These are phyloP conservation scores for Myiothlypis chrysogaster DNA, from an alignment of 2,797 vertebrate genomes.

Conservation along the genomic window DNA sequence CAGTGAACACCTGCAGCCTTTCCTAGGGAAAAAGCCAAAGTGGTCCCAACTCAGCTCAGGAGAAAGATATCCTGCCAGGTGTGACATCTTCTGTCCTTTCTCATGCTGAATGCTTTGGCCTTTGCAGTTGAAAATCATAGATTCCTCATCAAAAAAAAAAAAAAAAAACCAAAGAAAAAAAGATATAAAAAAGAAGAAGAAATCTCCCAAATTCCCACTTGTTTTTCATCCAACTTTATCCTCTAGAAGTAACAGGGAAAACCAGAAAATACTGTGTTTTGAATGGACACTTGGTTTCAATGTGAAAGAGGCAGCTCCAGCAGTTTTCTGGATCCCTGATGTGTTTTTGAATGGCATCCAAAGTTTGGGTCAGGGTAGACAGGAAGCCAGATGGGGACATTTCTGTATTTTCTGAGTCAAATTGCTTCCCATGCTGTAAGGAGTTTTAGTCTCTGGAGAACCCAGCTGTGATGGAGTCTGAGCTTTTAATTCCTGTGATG, in stretches of 20 bases:
- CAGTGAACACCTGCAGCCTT: neutral
- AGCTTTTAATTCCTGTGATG: constrained; percentile 24
- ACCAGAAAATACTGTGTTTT: neutral
- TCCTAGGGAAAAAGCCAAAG: neutral
- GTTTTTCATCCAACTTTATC: neutral
- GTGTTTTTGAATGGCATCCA: constrained; percentile 35
- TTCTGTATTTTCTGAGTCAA: constrained; percentile 31
- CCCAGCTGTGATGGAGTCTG: constrained; percentile 13
- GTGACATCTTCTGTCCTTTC: neutral
- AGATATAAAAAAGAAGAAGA: neutral
- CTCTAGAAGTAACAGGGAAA: neutral
- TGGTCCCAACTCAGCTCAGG: neutral
- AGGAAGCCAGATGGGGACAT: constrained; percentile 43
- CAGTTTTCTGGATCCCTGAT: constrained; percentile 35
- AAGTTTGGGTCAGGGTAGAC: constrained; percentile 30
- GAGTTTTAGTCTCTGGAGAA: constrained; percentile 9
- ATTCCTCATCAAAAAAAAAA: neutral
- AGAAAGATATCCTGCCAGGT: neutral
- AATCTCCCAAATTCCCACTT: neutral
- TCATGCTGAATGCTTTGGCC: neutral
- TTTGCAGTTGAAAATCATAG: neutral
- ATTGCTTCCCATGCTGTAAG: constrained; percentile 22
- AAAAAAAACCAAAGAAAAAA: neutral
- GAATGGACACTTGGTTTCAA: constrained; percentile 19
- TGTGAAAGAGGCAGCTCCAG: neutral